phyloP scores from a whole-genome alignment of 2,888 invertebrate species.

The Philopedon plagiatum region DNA sequence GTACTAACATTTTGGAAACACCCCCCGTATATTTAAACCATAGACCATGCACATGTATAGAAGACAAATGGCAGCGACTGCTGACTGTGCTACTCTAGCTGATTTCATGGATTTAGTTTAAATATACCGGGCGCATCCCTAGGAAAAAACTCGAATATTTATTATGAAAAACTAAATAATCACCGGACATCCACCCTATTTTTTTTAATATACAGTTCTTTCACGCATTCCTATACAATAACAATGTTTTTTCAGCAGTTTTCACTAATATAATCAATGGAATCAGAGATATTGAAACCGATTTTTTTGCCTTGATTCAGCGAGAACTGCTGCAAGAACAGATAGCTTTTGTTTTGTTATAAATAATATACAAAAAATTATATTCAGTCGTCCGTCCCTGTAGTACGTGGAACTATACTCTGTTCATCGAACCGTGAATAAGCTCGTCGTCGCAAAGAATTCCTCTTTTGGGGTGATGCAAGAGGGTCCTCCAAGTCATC shows the following conservation, averaged over 20 bases:
- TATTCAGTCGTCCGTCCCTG: conserved; percentile 9
- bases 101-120: neutral
- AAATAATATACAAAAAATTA: neutral
- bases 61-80: neutral
- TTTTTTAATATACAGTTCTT: neutral
- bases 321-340: no score
- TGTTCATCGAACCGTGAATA: no score
- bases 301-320: neutral
- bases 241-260: neutral
- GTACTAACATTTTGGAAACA: conserved; percentile 42
- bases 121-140: neutral
- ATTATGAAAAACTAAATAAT: neutral
- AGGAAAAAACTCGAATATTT: neutral
- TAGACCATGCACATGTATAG: neutral
- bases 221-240: neutral
- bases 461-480: no score
- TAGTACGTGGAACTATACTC: neutral
- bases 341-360: no score
- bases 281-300: no score
- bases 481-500: no score
- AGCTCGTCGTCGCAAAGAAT: no score
- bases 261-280: no score
- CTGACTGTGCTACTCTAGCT: neutral
- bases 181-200: neutral
- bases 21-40: conserved; percentile 11